Percentiles rank a stretch among this genome's conserved stretches.
Evolutionary conservation across 2,797 vertebrate genomes (phyloP).

Genomic region (Erpetoichthys calabaricus): DNA sequence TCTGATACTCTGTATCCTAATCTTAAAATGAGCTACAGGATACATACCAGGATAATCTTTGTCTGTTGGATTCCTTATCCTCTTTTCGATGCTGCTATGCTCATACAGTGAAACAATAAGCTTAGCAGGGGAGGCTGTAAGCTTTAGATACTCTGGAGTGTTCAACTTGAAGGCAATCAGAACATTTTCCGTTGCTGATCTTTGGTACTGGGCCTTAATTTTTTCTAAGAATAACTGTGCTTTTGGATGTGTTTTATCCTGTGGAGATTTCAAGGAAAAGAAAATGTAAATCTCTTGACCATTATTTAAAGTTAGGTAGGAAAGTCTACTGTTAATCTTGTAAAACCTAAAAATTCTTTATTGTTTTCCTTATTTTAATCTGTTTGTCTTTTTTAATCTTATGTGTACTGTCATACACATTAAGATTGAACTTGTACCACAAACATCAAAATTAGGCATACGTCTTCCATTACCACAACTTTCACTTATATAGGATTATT

Average conservation of each 20-base stretch:
- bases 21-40: no score
- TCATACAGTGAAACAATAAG: constrained; percentile 74
- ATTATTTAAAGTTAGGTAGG: background rate
- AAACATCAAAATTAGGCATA: no score
- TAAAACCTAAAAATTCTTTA: background rate
- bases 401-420: no score
- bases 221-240: constrained; percentile 65
- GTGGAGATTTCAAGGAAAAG: background rate
- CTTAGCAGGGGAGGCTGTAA: constrained; percentile 57
- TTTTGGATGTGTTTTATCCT: constrained; percentile 42
- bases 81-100: constrained; percentile 66
- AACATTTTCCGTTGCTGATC: constrained; percentile 71
- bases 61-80: constrained; percentile 48
- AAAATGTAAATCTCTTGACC: background rate
- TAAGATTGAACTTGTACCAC: no score
- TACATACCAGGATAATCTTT: constrained; percentile 63
- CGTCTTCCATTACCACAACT: no score
- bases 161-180: constrained; percentile 54
- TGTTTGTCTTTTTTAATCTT: background rate
- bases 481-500: no score
- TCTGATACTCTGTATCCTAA: no score
- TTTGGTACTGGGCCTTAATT: constrained; percentile 63
- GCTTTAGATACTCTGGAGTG: constrained; percentile 53
- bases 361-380: no score
- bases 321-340: background rate